Evolutionary conservation across 2,797 vertebrate species (phyloP).

Genomic region (Leucoraja ocellata): DNA sequence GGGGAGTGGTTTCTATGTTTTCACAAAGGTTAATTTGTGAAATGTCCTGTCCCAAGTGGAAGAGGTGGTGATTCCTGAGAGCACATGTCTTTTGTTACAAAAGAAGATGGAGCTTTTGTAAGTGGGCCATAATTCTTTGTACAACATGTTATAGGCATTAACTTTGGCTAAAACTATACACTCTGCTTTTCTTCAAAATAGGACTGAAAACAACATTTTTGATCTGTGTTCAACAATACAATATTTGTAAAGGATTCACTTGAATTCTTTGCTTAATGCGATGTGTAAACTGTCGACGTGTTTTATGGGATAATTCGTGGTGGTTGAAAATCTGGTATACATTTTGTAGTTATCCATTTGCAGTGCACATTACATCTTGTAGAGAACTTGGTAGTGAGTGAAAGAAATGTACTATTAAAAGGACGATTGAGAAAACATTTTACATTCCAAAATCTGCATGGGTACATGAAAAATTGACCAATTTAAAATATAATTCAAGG

Average conservation of each 20-base stretch:
- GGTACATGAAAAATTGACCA: too few species aligned
- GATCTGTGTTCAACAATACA: neutral
- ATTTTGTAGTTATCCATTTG: too few species aligned
- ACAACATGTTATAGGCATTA: neutral
- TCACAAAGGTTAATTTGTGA: neutral
- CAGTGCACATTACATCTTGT: too few species aligned
- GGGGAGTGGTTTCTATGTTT: neutral
- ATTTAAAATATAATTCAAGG: too few species aligned
- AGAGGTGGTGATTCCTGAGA: neutral
- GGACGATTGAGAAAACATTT: too few species aligned
- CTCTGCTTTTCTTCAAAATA: neutral
- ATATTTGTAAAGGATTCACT: neutral
- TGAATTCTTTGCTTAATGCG: neutral
- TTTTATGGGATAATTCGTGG: neutral
- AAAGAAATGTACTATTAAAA: too few species aligned
- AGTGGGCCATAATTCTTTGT: too few species aligned
- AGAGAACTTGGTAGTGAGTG: too few species aligned
- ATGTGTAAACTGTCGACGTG: neutral
- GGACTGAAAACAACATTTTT: neutral
- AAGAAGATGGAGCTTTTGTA: too few species aligned
- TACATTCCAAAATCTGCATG: too few species aligned
- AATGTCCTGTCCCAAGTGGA: too few species aligned
- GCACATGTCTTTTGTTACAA: neutral
- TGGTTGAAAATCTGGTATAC: too few species aligned
- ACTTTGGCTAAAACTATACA: neutral